phyloP scores from a whole-genome alignment of 2,113 vertebrate species.

The Nycticorax nycticorax region DNA sequence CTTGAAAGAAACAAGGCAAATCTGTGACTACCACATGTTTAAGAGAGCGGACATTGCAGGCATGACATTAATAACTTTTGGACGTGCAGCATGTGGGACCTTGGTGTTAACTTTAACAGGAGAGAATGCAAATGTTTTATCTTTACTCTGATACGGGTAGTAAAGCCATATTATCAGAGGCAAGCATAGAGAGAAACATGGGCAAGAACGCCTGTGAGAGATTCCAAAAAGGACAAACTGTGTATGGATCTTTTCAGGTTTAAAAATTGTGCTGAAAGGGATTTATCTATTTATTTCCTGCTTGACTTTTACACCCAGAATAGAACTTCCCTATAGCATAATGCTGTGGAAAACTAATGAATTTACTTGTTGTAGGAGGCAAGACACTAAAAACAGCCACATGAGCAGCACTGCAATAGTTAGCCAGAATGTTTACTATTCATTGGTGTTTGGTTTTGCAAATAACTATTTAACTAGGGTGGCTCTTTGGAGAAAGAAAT shows the following conservation, averaged over 20 bases:
- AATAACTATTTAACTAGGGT: background rate
- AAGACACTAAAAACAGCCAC: background rate
- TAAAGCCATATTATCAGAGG: background rate
- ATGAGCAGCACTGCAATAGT: background rate
- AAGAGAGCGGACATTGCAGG: background rate
- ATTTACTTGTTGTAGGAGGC: background rate
- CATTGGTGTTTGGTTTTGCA: conserved; percentile 6
- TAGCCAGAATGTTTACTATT: conserved; percentile 1
- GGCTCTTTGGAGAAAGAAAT: background rate
- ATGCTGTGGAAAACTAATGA: background rate
- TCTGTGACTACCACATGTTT: background rate
- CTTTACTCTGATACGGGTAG: background rate
- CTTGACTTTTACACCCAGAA: background rate
- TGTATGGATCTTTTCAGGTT: background rate
- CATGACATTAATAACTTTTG: background rate
- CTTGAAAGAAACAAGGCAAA: background rate
- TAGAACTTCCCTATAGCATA: background rate
- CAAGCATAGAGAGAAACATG: background rate
- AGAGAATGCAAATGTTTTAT: background rate
- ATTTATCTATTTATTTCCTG: background rate
- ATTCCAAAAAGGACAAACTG: background rate
- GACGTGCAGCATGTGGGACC: background rate
- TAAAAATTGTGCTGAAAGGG: background rate
- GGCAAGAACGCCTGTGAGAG: background rate
- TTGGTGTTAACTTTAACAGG: background rate